A percentile compares a stretch with the other conserved stretches of the same genome.
Evolutionary conservation across 2,888 invertebrate genomes (phyloP).

Genomic region (Sarcophaga caerulescens): DNA sequence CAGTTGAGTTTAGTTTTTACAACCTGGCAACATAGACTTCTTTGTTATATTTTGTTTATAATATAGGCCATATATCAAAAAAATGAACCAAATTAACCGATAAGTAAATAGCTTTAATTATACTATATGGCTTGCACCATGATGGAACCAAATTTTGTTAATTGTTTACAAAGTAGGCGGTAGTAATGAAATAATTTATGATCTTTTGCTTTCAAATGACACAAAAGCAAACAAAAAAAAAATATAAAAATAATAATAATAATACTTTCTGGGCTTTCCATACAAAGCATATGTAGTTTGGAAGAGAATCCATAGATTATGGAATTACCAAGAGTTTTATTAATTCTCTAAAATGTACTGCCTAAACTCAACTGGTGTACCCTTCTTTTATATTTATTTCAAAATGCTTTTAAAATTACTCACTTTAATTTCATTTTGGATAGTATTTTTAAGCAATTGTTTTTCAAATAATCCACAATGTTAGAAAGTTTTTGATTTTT

Average conservation of each 20-base stretch:
- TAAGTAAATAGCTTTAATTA: slow-evolving; percentile 9
- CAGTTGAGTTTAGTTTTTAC: slow-evolving; percentile 9
- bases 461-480: slow-evolving; percentile 43
- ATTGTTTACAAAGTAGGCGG: too few relatives aligned
- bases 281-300: too few relatives aligned
- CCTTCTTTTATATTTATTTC: not conserved
- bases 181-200: not conserved
- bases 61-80: slow-evolving; percentile 27
- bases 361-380: too few relatives aligned
- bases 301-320: too few relatives aligned
- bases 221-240: not conserved
- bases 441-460: slow-evolving; percentile 71
- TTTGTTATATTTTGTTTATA: slow-evolving; percentile 9
- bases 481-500: slow-evolving; percentile 3
- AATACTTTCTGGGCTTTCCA: too few relatives aligned
- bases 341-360: too few relatives aligned
- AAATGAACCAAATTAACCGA: not conserved
- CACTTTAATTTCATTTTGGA: slow-evolving; percentile 77
- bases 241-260: too few relatives aligned
- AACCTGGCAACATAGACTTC: slow-evolving; percentile 46
- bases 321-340: too few relatives aligned
- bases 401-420: slow-evolving; percentile 60
- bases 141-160: too few relatives aligned
- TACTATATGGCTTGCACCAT: too few relatives aligned
- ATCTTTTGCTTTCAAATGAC: not conserved